phyloP scores from a whole-genome alignment of 2,888 invertebrate genomes.

The Nephrotoma guestfalica region DNA sequence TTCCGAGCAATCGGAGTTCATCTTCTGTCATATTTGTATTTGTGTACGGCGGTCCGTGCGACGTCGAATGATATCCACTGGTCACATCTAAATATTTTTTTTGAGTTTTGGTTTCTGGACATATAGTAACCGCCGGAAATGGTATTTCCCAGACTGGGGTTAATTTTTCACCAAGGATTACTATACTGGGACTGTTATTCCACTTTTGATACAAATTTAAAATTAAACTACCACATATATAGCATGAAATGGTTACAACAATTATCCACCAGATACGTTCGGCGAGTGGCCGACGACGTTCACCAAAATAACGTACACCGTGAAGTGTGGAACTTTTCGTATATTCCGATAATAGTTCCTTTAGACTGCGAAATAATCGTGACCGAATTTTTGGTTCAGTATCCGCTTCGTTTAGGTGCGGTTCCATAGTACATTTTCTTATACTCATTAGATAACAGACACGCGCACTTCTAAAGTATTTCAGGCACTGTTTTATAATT shows the following conservation, averaged over 20 bases:
- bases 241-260: constrained; percentile 42
- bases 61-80: constrained; percentile 32
- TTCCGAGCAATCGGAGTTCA: constrained; percentile 23
- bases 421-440: too few species aligned
- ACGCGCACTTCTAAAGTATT: too few species aligned
- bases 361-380: constrained; percentile 14
- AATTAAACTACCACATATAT: constrained; percentile 44
- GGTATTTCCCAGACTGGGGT: constrained; percentile 45
- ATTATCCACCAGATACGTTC: constrained; percentile 52
- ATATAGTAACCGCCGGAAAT: constrained; percentile 50
- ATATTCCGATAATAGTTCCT: constrained; percentile 42
- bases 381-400: background rate
- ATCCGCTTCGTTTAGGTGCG: too few species aligned
- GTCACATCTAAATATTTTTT: constrained; percentile 23
- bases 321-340: constrained; percentile 47
- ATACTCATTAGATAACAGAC: too few species aligned
- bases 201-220: constrained; percentile 53
- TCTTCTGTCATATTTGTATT: background rate
- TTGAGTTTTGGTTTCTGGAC: constrained; percentile 46
- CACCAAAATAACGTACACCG: constrained; percentile 46
- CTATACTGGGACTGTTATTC: constrained; percentile 55
- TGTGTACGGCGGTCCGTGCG: background rate
- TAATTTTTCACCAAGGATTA: constrained; percentile 52
- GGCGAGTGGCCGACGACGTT: constrained; percentile 38
- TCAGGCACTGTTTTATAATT: too few species aligned